Base-by-base conservation (phyloP, 1,140 invertebrate genomes). In the Diploscapter pachys region DNA sequence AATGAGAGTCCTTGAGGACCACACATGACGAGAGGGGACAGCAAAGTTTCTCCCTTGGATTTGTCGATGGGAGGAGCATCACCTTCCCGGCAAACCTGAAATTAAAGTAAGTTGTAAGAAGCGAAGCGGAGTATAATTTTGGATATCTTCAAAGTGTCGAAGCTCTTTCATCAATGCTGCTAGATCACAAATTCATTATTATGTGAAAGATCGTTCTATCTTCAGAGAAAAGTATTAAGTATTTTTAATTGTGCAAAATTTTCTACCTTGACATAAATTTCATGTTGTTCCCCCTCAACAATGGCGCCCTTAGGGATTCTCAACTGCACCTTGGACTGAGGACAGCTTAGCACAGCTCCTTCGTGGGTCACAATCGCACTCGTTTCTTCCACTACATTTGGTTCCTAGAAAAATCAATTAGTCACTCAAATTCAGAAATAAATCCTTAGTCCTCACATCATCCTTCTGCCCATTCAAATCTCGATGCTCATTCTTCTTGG, bases 11-110 rank as follows among this genome's bases (percentile, higher is more conserved):
- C 75, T 71, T 55, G 6, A 76, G 94, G 94, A 68, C 94, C 94
- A 88, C 93, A 96, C 91, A 96, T 93, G 79, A 96, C 93, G 78
- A 96, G 88, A 62, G 94, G 94, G 82, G 92, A 94, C 67, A 95
- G 89, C 87, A 95, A 90, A 59, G 92, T 92, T 89, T 95, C 93
- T 90, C 93, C 82, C 85, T 93, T 93, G 50, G 93, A 91, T 88
- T 91, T 90, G 88, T 93, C 92, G 86, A 93, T 89, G 72, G 92
- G 92, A 70, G 92, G 92, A 79, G 91, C 89, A 81, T 90, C 87
- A 72, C 87, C 86, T 80, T 89, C 88, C 71, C 64, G 51, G 68
- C 75, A 76, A 48, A 76, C 75, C 71, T 72, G 48, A 68, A 68
- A 31, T 31, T 31, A 31, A 31, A 31, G 31, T 31, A 31, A 31